Evolutionary conservation across 2,113 vertebrate genomes (phyloP).

Genomic region (Notothenia coriiceps): DNA sequence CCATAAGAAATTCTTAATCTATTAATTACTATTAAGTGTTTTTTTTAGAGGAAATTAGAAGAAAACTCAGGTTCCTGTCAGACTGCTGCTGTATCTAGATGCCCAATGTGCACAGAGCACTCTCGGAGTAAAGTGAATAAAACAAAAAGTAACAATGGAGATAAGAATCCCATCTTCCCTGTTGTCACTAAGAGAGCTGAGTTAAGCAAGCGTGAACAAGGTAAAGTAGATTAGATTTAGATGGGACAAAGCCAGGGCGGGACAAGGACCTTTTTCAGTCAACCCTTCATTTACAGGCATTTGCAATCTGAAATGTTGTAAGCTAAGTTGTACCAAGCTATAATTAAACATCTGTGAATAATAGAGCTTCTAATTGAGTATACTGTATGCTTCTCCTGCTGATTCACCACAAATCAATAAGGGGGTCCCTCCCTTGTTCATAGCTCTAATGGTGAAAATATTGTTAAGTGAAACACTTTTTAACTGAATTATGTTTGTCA

Average conservation of each 20-base stretch:
- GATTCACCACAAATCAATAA: slow-evolving; percentile 16
- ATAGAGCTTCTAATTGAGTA: neutral
- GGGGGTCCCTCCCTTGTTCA: neutral
- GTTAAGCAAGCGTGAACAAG: slow-evolving; percentile 41
- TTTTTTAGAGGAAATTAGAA: neutral
- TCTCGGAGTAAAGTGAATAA: slow-evolving; percentile 12
- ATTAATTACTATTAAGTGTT: neutral
- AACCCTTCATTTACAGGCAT: neutral
- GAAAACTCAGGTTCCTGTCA: slow-evolving; percentile 21
- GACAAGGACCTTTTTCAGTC: slow-evolving; percentile 16
- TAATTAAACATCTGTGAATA: slow-evolving; percentile 2
- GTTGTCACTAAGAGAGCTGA: slow-evolving; percentile 38
- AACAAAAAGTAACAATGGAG: neutral
- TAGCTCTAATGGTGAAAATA: neutral
- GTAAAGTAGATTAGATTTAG: slow-evolving; percentile 38
- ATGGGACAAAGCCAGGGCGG: slow-evolving; percentile 17
- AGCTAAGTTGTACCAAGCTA: neutral
- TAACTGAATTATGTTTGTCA: neutral
- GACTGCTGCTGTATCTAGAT: neutral
- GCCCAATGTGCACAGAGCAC: slow-evolving; percentile 8
- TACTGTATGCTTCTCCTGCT: neutral
- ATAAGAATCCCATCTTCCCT: slow-evolving; percentile 50
- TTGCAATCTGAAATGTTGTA: neutral
- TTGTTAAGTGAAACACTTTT: neutral
- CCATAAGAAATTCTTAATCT: slow-evolving; percentile 10